Evolutionary conservation across 2,113 vertebrate species (phyloP).

Genomic region (Rhea pennata): DNA sequence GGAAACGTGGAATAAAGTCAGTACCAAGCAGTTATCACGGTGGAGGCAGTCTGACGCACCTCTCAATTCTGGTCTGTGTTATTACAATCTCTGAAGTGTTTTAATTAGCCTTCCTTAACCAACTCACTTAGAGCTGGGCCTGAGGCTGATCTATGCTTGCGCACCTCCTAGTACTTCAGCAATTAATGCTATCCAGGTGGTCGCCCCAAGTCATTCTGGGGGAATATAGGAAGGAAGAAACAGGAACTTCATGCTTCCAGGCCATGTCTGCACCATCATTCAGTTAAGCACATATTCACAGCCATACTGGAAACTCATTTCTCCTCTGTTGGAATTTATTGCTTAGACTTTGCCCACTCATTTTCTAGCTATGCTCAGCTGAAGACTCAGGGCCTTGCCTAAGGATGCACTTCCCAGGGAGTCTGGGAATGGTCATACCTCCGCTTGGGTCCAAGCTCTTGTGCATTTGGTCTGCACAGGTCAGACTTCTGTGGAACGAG

Average conservation of each 20-base stretch:
- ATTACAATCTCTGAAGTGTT: neutral
- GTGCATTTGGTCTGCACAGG: too few species aligned
- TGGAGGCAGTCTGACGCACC: neutral
- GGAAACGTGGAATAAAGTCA: conserved; percentile 8
- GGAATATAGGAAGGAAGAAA: neutral
- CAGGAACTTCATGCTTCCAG: neutral
- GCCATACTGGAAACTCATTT: neutral
- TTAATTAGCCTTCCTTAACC: neutral
- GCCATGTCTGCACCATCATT: neutral
- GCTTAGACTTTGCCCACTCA: too few species aligned
- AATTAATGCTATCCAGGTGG: neutral
- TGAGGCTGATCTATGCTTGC: neutral
- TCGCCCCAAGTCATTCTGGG: neutral
- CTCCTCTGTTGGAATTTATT: too few species aligned
- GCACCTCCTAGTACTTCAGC: neutral
- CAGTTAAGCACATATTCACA: neutral
- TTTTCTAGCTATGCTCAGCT: too few species aligned
- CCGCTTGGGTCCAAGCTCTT: neutral
- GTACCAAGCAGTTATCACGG: neutral
- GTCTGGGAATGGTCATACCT: too few species aligned
- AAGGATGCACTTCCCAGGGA: too few species aligned
- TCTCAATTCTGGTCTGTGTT: neutral
- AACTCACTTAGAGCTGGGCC: neutral
- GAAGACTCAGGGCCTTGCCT: too few species aligned
- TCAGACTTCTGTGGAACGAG: too few species aligned